Percentiles rank a stretch among this genome's conserved stretches.
These are phyloP conservation scores for Ctenomys sociabilis DNA, from an alignment of 2,113 vertebrate species.

Conservation along the genomic window DNA sequence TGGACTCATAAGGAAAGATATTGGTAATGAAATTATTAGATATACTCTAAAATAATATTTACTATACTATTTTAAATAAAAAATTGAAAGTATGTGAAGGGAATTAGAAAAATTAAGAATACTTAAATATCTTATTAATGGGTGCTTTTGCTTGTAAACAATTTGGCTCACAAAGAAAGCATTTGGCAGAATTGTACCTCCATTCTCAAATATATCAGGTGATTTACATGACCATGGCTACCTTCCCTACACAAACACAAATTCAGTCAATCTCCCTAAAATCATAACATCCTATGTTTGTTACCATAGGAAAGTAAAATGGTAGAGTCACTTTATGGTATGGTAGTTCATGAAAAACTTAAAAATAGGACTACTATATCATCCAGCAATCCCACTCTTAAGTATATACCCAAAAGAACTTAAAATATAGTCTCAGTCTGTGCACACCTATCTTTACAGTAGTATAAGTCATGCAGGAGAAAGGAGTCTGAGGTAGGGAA, in stretches of 20 bases:
- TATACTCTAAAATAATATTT: slow-evolving; percentile 40
- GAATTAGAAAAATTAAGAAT: slow-evolving; percentile 29
- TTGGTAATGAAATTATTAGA: background rate
- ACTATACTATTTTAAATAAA: slow-evolving; percentile 18
- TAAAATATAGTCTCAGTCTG: background rate
- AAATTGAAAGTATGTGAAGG: background rate
- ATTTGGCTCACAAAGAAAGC: background rate
- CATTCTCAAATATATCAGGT: background rate
- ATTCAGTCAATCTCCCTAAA: background rate
- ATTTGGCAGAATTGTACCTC: background rate
- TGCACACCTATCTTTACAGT: background rate
- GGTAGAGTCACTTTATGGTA: background rate
- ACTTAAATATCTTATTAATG: background rate
- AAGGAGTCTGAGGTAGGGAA: background rate
- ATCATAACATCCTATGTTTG: background rate
- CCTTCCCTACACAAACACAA: background rate
- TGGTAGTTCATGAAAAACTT: background rate
- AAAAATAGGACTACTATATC: background rate
- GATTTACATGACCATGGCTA: background rate
- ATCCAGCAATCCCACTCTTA: background rate
- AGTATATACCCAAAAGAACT: background rate
- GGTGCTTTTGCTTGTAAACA: background rate
- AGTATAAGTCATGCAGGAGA: background rate
- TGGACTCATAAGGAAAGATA: background rate
- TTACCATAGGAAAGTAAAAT: background rate